phyloP scores from a whole-genome alignment of 2,113 vertebrate species.

The Dolichotis patagonum region DNA sequence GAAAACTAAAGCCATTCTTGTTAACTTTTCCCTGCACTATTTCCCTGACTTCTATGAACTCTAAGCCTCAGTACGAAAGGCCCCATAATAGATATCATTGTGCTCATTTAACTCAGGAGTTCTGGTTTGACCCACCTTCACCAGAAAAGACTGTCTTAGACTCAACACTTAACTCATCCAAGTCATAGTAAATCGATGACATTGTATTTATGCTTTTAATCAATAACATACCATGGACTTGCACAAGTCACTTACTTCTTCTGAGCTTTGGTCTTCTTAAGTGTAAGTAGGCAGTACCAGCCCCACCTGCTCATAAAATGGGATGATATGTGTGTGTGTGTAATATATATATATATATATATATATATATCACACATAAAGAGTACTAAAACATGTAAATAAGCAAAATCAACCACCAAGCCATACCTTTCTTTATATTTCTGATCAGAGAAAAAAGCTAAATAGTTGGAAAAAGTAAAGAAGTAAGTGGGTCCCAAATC shows the following conservation, averaged over 20 bases:
- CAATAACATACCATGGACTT: background rate
- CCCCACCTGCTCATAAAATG: background rate
- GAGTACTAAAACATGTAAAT: background rate
- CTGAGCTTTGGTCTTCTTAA: background rate
- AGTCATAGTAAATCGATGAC: background rate
- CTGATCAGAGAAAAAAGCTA: background rate
- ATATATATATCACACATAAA: background rate
- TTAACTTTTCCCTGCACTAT: background rate
- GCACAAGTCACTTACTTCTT: background rate
- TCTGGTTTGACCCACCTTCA: background rate
- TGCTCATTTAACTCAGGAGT: background rate
- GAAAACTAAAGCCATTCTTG: background rate
- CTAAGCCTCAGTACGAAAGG: background rate
- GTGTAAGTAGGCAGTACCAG: background rate
- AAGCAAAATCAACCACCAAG: background rate
- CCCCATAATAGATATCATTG: background rate
- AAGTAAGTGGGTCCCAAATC: background rate
- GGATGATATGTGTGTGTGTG: no score
- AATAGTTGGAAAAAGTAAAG: background rate
- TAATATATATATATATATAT: background rate
- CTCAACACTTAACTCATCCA: background rate
- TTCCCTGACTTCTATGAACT: background rate
- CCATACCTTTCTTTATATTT: background rate
- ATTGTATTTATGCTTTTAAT: background rate
- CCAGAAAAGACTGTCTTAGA: background rate